Evolutionary conservation across 2,797 vertebrate species (phyloP), one percentile per base, ranked within the genome.

Genomic region (Hafferia zeledoni): DNA sequence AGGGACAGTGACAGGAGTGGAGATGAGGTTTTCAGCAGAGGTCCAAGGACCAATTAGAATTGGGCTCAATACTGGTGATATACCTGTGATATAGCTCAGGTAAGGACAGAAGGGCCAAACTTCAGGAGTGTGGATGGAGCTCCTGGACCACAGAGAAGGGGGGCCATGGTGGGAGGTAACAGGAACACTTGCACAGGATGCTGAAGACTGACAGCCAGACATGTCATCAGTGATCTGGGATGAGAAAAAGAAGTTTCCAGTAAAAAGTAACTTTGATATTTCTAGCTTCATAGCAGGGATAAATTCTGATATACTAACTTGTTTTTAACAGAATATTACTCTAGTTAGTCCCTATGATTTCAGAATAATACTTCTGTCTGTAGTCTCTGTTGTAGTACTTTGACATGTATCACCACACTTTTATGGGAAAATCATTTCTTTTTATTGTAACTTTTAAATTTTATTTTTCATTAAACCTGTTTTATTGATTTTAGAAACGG

Each of bases 401-500:
- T 53, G 63, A 86, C 30, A 28, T 56, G 30, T 70, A 81, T 92
- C 86, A 74, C 61, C 76, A 65, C 27, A 33, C 65, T 95, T 92
- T 96, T 69, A 96, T 83, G 85, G 81, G 91, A 88, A 94, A 95
- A 95, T 83, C 0, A 44, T 91, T 94, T 60, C 52, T 67, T 78
- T 93, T 92, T 91, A 90, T 83, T 92, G 65, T 81, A 88, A 90
- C 83, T 94, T 94, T 75, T 74, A 93, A 89, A 92, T 93, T 93
- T 89, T 95, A 85, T 89, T 93, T 96, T 97, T 92, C 37, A 67
- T 96, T 91, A 88, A 90, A 87, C 44, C 43, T 33, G 0, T 90
- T 95, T 74, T 92, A 93, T 90, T 92, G 83, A 71, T 67, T 75
- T 93, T 47, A 75, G 80, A 70, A 95, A 84, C 2, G 1, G 37